These are phyloP conservation scores for Pomacea canaliculata DNA, from an alignment of 2,888 invertebrate genomes.

Conservation along the genomic window DNA sequence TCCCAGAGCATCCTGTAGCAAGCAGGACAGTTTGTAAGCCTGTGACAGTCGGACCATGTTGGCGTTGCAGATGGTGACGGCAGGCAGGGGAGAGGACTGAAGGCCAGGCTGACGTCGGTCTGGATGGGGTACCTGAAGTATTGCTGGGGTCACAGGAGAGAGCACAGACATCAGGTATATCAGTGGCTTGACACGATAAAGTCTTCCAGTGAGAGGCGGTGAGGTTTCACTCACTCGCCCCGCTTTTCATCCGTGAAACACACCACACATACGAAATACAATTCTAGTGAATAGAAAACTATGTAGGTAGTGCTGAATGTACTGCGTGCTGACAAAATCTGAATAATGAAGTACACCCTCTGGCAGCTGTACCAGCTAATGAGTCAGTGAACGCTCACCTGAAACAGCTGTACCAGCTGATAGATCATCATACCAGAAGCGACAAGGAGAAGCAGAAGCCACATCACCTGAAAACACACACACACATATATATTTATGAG, in stretches of 20 bases:
- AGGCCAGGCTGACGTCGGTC: slow-evolving; percentile 41
- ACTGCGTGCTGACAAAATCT: too few species aligned
- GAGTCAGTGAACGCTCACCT: neutral
- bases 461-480: slow-evolving; percentile 25
- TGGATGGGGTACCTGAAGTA: slow-evolving; percentile 40
- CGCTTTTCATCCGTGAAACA: too few species aligned
- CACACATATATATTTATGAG: neutral
- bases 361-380: too few species aligned
- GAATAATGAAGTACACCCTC: too few species aligned
- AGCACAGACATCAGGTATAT: neutral
- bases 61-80: slow-evolving; percentile 49
- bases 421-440: slow-evolving; percentile 30
- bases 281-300: too few species aligned
- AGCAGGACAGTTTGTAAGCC: slow-evolving; percentile 10
- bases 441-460: slow-evolving; percentile 36
- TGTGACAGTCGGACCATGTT: slow-evolving; percentile 40
- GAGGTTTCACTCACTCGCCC: too few species aligned
- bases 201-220: too few species aligned
- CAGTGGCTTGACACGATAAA: too few species aligned
- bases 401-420: slow-evolving; percentile 36
- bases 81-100: slow-evolving; percentile 42
- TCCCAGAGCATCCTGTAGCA: slow-evolving; percentile 4
- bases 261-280: too few species aligned
- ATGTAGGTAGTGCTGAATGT: too few species aligned
- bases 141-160: slow-evolving; percentile 12